Conservation (phyloP, 2,797 vertebrate genomes). For the Sebastes trivittatus region DNA sequence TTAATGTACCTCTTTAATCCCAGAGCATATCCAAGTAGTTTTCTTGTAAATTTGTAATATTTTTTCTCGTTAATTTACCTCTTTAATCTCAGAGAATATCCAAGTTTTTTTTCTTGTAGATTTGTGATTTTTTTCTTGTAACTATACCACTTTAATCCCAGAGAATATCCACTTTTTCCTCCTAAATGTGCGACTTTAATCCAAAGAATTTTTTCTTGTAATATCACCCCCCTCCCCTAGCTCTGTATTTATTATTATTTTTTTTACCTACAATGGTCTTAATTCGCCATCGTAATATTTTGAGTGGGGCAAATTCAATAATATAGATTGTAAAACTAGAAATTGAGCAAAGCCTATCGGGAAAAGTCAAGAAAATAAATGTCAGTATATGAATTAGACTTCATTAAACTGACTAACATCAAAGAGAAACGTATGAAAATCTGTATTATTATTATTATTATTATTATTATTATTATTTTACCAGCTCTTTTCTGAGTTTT, state of each 20-base stretch:
- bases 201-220: not conserved
- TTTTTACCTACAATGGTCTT: not conserved
- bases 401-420: not conserved
- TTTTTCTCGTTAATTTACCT: no score
- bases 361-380: not conserved
- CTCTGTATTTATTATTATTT: not conserved
- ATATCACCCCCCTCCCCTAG: not conserved
- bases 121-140: no score
- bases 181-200: not conserved
- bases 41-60: no score
- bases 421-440: not conserved
- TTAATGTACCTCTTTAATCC: no score
- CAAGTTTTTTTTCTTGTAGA: no score
- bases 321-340: not conserved
- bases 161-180: not conserved
- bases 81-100: no score
- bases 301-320: not conserved
- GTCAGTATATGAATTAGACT: not conserved
- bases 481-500: no score
- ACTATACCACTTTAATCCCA: fast-evolving
- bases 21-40: no score
- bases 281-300: not conserved
- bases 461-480: no score
- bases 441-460: no score
- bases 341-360: not conserved